phyloP scores from a whole-genome alignment of 1,140 invertebrate genomes.

The Hyphantria cunea region DNA sequence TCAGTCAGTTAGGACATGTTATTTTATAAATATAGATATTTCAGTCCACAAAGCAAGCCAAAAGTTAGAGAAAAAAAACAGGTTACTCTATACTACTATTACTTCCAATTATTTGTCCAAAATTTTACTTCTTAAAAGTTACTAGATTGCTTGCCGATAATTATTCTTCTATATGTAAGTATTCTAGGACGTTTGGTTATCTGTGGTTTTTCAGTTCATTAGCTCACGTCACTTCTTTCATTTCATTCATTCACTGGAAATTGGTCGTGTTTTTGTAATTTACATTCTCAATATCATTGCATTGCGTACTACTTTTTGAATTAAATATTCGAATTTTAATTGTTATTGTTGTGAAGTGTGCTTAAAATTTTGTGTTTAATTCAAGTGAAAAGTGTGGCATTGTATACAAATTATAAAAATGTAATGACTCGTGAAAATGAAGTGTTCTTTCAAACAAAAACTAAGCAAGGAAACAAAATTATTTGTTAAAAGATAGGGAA shows the following conservation, averaged over 20 bases:
- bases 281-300: conserved; percentile 38
- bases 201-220: too few relatives aligned
- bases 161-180: too few relatives aligned
- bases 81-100: too few relatives aligned
- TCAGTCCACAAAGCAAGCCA: too few relatives aligned
- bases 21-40: too few relatives aligned
- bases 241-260: conserved; percentile 41
- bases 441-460: conserved; percentile 50
- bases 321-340: conserved; percentile 14
- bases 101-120: too few relatives aligned
- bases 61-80: too few relatives aligned
- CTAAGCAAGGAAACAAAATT: conserved; percentile 40
- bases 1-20: too few relatives aligned
- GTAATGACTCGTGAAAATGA: conserved; percentile 58
- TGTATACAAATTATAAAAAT: conserved; percentile 21
- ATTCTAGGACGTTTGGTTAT: too few relatives aligned
- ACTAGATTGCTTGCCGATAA: too few relatives aligned
- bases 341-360: conserved; percentile 5
- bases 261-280: conserved; percentile 48
- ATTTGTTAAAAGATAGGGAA: conserved; percentile 58
- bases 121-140: too few relatives aligned
- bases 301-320: conserved; percentile 32
- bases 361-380: conserved; percentile 1
- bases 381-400: neutral
- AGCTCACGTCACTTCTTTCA: neutral